Conservation (phyloP, 2,888 invertebrate species). For the Blomia tropicalis region DNA sequence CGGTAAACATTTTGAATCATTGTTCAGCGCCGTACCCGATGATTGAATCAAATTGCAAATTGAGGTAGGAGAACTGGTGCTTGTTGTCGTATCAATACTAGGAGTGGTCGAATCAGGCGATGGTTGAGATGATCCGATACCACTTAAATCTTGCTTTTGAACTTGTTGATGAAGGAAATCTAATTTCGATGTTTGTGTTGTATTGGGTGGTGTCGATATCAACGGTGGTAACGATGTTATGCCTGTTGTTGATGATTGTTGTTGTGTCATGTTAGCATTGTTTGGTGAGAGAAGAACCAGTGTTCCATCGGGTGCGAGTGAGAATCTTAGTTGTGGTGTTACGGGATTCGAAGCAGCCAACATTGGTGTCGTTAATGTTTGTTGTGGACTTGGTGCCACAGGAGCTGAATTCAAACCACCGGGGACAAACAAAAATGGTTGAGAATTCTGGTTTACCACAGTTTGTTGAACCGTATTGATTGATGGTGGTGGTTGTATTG, state of each 20-base stretch:
- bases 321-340: slow-evolving; percentile 30
- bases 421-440: slow-evolving; percentile 23
- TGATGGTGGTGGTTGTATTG: neutral
- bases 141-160: slow-evolving; percentile 25
- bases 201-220: slow-evolving; percentile 6
- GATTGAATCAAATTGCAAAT: neutral
- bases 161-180: slow-evolving; percentile 17
- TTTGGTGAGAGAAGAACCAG: slow-evolving; percentile 29
- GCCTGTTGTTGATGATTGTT: too few species aligned
- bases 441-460: too few species aligned
- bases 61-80: slow-evolving; percentile 4
- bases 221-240: too few species aligned
- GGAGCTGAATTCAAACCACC: slow-evolving; percentile 9
- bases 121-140: slow-evolving; percentile 26
- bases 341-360: neutral
- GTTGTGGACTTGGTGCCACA: slow-evolving; percentile 12
- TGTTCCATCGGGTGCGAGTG: slow-evolving; percentile 31
- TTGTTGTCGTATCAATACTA: slow-evolving; percentile 23
- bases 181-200: neutral
- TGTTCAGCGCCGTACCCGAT: too few species aligned
- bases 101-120: slow-evolving; percentile 27
- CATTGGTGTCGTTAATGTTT: too few species aligned
- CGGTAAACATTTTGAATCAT: too few species aligned
- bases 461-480: slow-evolving; percentile 8
- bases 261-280: neutral